Conservation (phyloP, 2,888 invertebrate species). For the Drepanosiphum platanoidis region DNA sequence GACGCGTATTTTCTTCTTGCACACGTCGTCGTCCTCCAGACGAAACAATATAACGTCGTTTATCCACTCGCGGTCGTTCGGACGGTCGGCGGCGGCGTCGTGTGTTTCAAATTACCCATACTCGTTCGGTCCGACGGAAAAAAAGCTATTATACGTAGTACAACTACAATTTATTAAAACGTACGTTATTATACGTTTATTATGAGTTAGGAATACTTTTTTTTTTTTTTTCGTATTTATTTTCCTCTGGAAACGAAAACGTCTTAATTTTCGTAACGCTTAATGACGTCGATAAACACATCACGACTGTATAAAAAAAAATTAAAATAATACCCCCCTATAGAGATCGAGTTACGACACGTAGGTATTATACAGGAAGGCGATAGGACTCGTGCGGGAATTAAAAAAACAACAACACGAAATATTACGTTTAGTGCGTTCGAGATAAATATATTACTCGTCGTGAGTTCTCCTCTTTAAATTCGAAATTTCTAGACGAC, state of each 20-base stretch:
- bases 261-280: neutral
- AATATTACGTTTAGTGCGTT: neutral
- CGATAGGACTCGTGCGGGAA: neutral
- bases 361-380: neutral
- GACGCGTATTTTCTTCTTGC: too few relatives aligned
- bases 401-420: neutral
- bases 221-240: neutral
- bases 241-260: neutral
- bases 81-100: neutral
- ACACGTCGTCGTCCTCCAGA: too few relatives aligned
- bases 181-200: neutral
- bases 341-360: neutral
- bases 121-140: neutral
- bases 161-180: neutral
- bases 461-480: neutral
- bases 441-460: neutral
- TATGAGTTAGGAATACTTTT: neutral
- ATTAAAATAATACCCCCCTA: too few relatives aligned
- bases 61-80: neutral
- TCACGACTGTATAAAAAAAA: neutral
- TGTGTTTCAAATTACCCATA: neutral
- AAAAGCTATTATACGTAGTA: neutral
- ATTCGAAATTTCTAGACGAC: neutral
- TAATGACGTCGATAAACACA: neutral
- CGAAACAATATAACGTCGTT: too few relatives aligned